These are phyloP conservation scores for Hecatera dysodea DNA, from an alignment of 2,888 invertebrate species.

Conservation along the genomic window DNA sequence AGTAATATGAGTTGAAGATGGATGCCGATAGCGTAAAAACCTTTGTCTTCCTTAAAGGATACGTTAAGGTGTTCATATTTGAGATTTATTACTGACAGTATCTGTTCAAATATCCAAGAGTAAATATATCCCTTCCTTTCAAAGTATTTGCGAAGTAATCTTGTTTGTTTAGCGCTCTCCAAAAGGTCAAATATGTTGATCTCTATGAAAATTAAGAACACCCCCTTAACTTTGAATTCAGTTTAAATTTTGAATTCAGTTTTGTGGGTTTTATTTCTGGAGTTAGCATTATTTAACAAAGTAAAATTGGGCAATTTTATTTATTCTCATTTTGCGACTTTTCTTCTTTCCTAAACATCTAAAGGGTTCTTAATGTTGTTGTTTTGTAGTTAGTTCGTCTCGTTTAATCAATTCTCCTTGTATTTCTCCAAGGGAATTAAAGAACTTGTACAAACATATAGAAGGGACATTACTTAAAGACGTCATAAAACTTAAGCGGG, in stretches of 20 bases:
- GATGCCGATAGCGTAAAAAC: constrained; percentile 43
- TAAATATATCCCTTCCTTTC: constrained; percentile 57
- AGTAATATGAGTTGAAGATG: constrained; percentile 33
- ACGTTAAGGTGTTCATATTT: constrained; percentile 57
- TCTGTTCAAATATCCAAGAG: constrained; percentile 53
- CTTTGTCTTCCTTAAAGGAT: constrained; percentile 57
- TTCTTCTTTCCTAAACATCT: neutral
- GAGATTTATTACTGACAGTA: constrained; percentile 52
- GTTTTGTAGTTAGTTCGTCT: neutral
- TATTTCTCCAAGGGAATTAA: constrained; percentile 13
- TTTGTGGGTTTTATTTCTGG: constrained; percentile 33
- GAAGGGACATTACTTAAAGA: constrained; percentile 70
- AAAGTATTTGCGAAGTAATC: constrained; percentile 60
- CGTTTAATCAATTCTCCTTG: neutral
- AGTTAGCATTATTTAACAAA: constrained; percentile 2
- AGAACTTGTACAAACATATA: constrained; percentile 61
- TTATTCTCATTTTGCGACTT: neutral
- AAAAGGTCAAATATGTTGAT: constrained; percentile 57
- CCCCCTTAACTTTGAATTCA: constrained; percentile 47
- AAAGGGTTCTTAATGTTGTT: neutral
- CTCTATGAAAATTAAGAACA: constrained; percentile 57
- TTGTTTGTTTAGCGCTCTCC: constrained; percentile 55
- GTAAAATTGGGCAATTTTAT: neutral
- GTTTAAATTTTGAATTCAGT: constrained; percentile 34
- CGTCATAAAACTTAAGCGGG: constrained; percentile 76